Evolutionary conservation across 2,888 invertebrate species (phyloP).

Genomic region (Tillus elongatus): DNA sequence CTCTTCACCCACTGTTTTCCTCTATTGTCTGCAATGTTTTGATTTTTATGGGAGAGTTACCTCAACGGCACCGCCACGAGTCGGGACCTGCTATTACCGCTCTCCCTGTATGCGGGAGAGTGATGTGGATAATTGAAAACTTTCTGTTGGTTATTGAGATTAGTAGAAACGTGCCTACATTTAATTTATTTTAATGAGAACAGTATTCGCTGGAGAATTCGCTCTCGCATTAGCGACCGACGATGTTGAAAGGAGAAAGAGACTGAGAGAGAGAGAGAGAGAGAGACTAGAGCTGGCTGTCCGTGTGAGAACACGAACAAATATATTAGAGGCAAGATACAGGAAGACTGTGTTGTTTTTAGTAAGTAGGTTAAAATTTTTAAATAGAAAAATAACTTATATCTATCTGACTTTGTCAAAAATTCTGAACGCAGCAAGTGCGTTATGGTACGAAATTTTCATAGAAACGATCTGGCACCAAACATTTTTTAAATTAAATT

Average conservation of each 20-base stretch:
- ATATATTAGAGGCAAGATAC: too few relatives aligned
- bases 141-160: slow-evolving; percentile 38
- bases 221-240: too few relatives aligned
- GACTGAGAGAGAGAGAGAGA: slow-evolving; percentile 10
- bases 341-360: background rate
- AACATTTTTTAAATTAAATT: too few relatives aligned
- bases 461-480: too few relatives aligned
- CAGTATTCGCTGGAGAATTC: slow-evolving; percentile 14
- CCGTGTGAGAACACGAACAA: background rate
- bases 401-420: too few relatives aligned
- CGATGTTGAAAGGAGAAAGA: slow-evolving; percentile 13
- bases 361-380: too few relatives aligned
- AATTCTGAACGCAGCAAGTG: too few relatives aligned
- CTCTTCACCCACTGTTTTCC: too few relatives aligned
- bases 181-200: slow-evolving; percentile 36
- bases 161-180: slow-evolving; percentile 35
- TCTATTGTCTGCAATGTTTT: slow-evolving; percentile 39
- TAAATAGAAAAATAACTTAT: too few relatives aligned
- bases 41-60: slow-evolving; percentile 41
- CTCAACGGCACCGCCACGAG: slow-evolving; percentile 26
- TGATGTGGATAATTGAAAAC: slow-evolving; percentile 34
- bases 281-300: background rate
- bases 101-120: slow-evolving; percentile 1
- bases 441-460: too few relatives aligned
- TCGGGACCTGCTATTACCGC: too few relatives aligned